Conservation (phyloP, 2,797 vertebrate species). For the Margarornis squamiger region DNA sequence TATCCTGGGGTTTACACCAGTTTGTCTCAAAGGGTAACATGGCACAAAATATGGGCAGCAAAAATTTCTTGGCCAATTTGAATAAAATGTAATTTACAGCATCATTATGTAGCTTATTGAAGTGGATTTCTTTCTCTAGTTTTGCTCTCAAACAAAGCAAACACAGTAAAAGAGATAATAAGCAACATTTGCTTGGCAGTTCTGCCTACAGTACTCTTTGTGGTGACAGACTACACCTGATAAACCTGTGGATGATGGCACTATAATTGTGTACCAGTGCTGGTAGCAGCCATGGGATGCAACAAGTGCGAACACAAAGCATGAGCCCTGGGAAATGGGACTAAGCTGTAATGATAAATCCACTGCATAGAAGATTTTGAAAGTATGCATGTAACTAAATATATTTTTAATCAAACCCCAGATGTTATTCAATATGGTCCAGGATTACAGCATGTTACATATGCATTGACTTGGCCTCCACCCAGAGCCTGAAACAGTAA, state of each 20-base stretch:
- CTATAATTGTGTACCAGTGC: neutral
- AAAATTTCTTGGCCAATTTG: neutral
- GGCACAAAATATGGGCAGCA: neutral
- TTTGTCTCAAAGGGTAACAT: neutral
- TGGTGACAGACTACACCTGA: neutral
- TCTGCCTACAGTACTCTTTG: neutral
- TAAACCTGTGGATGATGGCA: neutral
- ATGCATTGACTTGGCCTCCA: neutral
- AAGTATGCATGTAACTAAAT: neutral
- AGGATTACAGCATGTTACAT: neutral
- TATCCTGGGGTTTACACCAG: neutral
- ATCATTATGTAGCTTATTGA: neutral
- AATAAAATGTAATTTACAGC: neutral
- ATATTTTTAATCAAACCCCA: conserved; percentile 17
- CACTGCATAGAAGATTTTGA: neutral
- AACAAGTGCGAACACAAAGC: neutral
- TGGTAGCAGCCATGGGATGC: neutral
- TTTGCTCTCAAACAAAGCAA: neutral
- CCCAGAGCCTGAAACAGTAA: fast-evolving
- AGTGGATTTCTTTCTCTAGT: neutral
- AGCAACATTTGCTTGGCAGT: neutral
- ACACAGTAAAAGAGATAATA: neutral
- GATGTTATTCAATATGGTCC: neutral
- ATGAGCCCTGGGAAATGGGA: neutral
- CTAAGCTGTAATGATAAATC: neutral